These are phyloP conservation scores for Gymnogyps californianus DNA, from an alignment of 2,113 vertebrate species.

Conservation along the genomic window DNA sequence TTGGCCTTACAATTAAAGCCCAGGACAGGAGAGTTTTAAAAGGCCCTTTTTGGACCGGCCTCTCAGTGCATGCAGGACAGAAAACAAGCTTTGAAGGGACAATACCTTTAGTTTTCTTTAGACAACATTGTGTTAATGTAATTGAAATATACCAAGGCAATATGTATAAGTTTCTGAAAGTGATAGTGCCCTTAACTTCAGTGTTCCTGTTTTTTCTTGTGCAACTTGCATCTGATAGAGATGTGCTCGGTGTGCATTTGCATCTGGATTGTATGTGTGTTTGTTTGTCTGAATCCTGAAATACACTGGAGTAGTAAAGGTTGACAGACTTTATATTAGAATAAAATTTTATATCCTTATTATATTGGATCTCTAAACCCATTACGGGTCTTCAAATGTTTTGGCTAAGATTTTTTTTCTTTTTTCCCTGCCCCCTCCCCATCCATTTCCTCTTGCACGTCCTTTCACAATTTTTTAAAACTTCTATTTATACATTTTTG, in stretches of 20 bases:
- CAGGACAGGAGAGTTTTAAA: neutral
- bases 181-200: neutral
- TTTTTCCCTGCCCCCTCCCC: too few species aligned
- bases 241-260: neutral
- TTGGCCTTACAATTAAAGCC: neutral
- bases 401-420: neutral
- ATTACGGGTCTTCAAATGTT: neutral
- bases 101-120: neutral
- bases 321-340: neutral
- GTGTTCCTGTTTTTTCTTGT: neutral
- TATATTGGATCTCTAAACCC: neutral
- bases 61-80: neutral
- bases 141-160: neutral
- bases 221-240: neutral
- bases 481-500: neutral
- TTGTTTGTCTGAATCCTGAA: neutral
- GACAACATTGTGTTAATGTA: too few species aligned
- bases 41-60: neutral
- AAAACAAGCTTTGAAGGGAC: neutral
- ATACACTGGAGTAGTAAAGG: neutral
- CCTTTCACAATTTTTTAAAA: neutral
- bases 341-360: neutral
- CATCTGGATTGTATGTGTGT: neutral
- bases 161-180: neutral
- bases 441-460: neutral